Evolutionary conservation across 2,888 invertebrate species (phyloP).

Genomic region (Tetramorium bicarinatum): DNA sequence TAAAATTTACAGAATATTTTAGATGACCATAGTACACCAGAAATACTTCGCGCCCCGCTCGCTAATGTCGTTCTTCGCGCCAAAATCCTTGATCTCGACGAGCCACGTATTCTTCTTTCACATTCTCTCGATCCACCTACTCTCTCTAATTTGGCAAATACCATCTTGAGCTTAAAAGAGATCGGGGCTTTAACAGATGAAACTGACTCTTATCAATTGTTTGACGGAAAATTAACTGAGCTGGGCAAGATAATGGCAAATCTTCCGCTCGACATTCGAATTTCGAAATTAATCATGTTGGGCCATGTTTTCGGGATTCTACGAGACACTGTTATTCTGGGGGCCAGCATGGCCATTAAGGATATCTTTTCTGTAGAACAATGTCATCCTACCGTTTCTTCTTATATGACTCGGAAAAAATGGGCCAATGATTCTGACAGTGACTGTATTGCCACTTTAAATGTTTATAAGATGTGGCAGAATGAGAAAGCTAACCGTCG

Average conservation of each 20-base stretch:
- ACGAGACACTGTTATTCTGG: conserved; percentile 95
- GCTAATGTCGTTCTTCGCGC: conserved; percentile 93
- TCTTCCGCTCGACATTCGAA: conserved; percentile 93
- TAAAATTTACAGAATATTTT: conserved; percentile 81
- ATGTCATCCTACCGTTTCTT: neutral
- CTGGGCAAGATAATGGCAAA: conserved; percentile 93
- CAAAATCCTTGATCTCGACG: conserved; percentile 94
- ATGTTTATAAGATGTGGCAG: conserved; percentile 94
- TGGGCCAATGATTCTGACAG: conserved; percentile 95
- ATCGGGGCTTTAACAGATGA: conserved; percentile 92
- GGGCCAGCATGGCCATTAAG: conserved; percentile 93
- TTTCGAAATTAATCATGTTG: conserved; percentile 94
- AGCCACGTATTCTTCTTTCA: conserved; percentile 93
- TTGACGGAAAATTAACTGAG: conserved; percentile 95
- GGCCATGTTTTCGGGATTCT: conserved; percentile 95
- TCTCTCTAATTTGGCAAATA: conserved; percentile 92
- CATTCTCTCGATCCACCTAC: conserved; percentile 95
- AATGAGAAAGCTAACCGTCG: conserved; percentile 88
- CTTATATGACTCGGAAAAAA: conserved; percentile 89
- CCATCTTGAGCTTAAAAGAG: conserved; percentile 94
- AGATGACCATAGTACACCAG: conserved; percentile 89
- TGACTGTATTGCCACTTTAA: conserved; percentile 93
- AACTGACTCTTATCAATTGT: conserved; percentile 86
- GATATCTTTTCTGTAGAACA: conserved; percentile 91
- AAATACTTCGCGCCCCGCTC: conserved; percentile 93